Percentiles rank a stretch among this genome's conserved stretches.
Conservation (phyloP, 2,113 vertebrate species). For the Addax nasomaculatus region DNA sequence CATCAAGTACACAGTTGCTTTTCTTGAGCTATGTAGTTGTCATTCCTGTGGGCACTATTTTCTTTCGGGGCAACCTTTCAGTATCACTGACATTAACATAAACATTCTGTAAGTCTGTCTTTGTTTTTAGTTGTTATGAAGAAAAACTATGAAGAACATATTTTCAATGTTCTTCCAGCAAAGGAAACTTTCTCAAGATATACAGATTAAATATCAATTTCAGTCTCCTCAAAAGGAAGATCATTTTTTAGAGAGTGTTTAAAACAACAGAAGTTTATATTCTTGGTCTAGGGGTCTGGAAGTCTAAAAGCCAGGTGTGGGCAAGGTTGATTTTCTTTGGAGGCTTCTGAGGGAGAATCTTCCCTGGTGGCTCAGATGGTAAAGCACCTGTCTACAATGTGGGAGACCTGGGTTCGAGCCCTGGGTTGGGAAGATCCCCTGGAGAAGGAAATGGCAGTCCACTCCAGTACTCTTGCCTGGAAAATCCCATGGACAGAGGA, state of each 20-base stretch:
- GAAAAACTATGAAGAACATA: background rate
- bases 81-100: background rate
- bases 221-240: background rate
- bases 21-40: background rate
- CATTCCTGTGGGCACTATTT: background rate
- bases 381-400: too few relatives aligned
- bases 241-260: background rate
- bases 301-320: background rate
- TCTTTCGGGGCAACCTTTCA: background rate
- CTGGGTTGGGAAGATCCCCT: too few relatives aligned
- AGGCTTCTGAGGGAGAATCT: background rate
- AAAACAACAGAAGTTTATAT: background rate
- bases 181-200: constrained; percentile 19
- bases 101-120: background rate
- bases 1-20: background rate
- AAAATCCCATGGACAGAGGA: too few relatives aligned
- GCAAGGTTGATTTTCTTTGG: background rate
- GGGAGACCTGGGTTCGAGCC: too few relatives aligned
- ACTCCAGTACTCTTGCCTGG: too few relatives aligned
- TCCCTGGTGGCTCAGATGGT: too few relatives aligned
- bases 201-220: constrained; percentile 7
- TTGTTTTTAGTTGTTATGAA: background rate
- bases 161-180: background rate
- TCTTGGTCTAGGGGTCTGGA: background rate
- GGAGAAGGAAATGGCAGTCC: too few relatives aligned